Evolutionary conservation across 2,888 invertebrate species (phyloP), one percentile per base, ranked within the genome.

Genomic region (Nymphalis urticae): DNA sequence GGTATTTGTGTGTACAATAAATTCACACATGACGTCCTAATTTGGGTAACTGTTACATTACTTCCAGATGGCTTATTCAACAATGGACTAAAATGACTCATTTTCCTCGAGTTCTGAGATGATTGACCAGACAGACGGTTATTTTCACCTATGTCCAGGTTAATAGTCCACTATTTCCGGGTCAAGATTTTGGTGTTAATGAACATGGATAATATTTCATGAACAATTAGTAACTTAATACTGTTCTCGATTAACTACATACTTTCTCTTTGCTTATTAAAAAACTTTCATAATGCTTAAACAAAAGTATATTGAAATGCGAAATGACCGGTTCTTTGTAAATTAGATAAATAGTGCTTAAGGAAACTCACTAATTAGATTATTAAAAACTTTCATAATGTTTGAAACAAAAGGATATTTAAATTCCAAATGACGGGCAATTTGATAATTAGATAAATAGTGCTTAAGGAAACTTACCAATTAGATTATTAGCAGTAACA

Each of bases 401-500:
- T 19, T 62, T 64, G 6, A 32, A 47, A 58, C 47, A 17, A 27
- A 59, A 61, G 8, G 24, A 48, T 51, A 42, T 59, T 60, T 53
- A 60, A 51, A 27, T 60, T 16, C n/a, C n/a, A 60, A 9, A 36
- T n/a, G 32, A 4, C 10, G 19, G 16, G 24, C 7, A 42, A 54
- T 42, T 7, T 48, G 6, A 27, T 56, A 48, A 19, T 5, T 10
- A n/a, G n/a, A 48, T 48, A n/a, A 17, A 50, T 48, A 47, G 1
- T 19, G 9, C 47, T 47, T 59, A 72, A 62, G 36, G 50, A n/a
- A 54, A 93, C 95, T 95, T 93, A 97, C 97, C 97, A 88, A 97
- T 97, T 77, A 97, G 94, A 90, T 97, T 97, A 89, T 97, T 97
- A 75, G 97, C 97, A 42, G 97, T 97, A 73, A 97, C 96, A 79